Evolutionary conservation across 2,888 invertebrate species (phyloP), one percentile per base, ranked within the genome.

Genomic region (Aleiodes testaceus): DNA sequence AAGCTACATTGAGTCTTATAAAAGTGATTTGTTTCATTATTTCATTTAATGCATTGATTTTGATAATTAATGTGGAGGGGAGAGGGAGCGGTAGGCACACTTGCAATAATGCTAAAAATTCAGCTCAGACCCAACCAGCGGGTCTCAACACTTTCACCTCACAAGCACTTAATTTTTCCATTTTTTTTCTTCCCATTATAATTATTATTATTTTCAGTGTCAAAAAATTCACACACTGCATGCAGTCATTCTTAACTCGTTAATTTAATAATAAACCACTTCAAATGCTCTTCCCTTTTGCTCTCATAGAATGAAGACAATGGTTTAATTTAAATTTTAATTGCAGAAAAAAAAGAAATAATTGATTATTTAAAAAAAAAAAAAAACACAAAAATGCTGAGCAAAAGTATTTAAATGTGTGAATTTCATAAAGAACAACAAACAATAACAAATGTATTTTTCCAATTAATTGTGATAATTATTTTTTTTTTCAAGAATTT

Each of bases 71-170:
- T 55, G 20, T 26, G 36, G 36, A 36, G 14, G 49, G 49, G 49
- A 16, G 49, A 49, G 55, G 53, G 59, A 42, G 16, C 59, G 18
- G 36, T 59, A 59, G 59, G 59, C 59, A 63, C 63, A 63, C 44
- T 45, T 45, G 45, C 44, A 63, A 63, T 47, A 63, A 45, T 20
- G 18, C 22, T 63, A 63, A 26, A 47, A 63, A 47, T 22, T 44
- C 63, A 63, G 22, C 7, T 63, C 22, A 63, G 49, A 67, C 55
- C 55, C 55, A 67, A 67, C 55, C 67, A 67, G 67, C 55, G 55
- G 67, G 67, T 67, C 63, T 22, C 44, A 16, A 16, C 16, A 20
- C 63, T 63, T 18, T 61, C 44, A 61, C 4, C 42, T 36, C 63
- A 45, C 45, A 47, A 42, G 7, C 59, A 59, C 59, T 36, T 42